These are phyloP conservation scores for mouse (Mus musculus) DNA, from an alignment of 2,113 vertebrate species.

Conservation along the genomic window DNA sequence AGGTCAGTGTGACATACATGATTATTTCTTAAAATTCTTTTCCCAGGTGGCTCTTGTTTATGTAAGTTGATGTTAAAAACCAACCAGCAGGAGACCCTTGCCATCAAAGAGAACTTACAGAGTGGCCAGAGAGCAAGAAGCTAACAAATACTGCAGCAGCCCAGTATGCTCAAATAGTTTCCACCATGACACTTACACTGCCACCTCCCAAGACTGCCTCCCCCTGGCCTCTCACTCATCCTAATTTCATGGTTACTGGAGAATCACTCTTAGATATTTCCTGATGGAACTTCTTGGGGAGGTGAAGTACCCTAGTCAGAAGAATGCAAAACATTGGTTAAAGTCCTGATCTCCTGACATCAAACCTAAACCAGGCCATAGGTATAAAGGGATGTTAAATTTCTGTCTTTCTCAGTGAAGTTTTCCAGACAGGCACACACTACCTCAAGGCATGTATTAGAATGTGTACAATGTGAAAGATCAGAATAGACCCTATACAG, in stretches of 20 bases:
- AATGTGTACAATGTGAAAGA: neutral
- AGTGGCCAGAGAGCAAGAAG: neutral
- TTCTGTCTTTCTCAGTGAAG: neutral
- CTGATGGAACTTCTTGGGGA: neutral
- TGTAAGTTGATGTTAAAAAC: neutral
- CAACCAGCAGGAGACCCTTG: neutral
- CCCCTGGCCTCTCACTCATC: neutral
- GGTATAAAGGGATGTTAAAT: neutral
- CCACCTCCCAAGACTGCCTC: neutral
- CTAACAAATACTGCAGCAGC: accelerated
- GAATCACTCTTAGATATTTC: neutral
- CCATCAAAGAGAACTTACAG: neutral
- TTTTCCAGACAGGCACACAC: neutral
- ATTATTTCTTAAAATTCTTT: neutral
- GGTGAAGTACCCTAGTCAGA: neutral
- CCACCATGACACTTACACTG: accelerated
- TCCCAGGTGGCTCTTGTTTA: too few relatives aligned
- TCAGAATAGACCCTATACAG: neutral
- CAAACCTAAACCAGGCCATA: neutral
- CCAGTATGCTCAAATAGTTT: accelerated
- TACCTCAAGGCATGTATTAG: neutral
- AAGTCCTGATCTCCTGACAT: neutral
- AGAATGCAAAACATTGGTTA: neutral
- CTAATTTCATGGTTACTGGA: neutral
- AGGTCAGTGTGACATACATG: neutral